Evolutionary conservation across 2,113 vertebrate genomes (phyloP), one percentile per base, ranked within the genome.

Genomic region (Corydoras maculifer): DNA sequence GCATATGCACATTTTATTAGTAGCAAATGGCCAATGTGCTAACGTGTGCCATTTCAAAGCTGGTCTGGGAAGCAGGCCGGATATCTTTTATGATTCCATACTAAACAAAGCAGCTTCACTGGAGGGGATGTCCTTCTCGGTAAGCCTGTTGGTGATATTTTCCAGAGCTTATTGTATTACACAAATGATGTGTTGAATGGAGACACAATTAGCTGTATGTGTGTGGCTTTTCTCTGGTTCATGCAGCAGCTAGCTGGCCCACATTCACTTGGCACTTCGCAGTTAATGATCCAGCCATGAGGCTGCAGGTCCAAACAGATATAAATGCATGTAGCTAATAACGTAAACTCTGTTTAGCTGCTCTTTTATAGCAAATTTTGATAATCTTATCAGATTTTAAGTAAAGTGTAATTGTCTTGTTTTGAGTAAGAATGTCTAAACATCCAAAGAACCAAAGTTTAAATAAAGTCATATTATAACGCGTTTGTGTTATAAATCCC

Each of bases 221-320:
- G 58, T 72, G 70, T 58, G 58, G 60, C 18, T 60, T 63, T 8
- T 31, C 59, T 74, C 65, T 62, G 48, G 49, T 76, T 70, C 18
- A 12, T 57, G 57, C n/a, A 31, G 69, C 30, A 62, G 49, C 53
- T 65, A 29, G 18, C 75, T 76, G 69, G 55, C 14, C 54, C 35
- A 35, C 4, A 43, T 65, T 43, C 48, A 48, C 29, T 25, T 58
- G 65, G 69, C 11, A 4, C 11, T 43, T 43, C 35, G 51, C 9
- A 53, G 51, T 14, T 53, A 53, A 53, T 53, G 51, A 53, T 43
- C 35, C 35, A 43, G 35, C 35, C 35, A 43, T 43, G 35, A 4
- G 35, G 35, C 35, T 43, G 35, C 35, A 43, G 35, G 35, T 43
- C 35, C 35, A 43, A 43, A 43, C 35, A 43, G 35, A 43, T 43